Percentiles rank a stretch among this genome's conserved stretches.
phyloP scores from a whole-genome alignment of 2,113 vertebrate genomes.

The Ceyx cyanopectus region DNA sequence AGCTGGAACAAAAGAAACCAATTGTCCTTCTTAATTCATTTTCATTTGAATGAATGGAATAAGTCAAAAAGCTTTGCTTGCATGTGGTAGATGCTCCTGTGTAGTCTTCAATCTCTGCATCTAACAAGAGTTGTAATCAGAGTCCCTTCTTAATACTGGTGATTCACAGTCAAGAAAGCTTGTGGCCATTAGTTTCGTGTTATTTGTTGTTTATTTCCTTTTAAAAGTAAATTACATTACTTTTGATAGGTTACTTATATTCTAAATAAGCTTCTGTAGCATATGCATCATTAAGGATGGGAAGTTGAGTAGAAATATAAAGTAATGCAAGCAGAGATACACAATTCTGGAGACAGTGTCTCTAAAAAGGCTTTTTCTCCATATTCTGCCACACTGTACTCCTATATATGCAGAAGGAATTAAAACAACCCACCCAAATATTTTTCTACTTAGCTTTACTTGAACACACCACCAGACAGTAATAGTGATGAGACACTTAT shows the following conservation, averaged over 20 bases:
- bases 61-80: neutral
- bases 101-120: neutral
- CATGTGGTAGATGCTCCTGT: neutral
- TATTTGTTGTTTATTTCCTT: neutral
- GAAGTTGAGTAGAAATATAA: neutral
- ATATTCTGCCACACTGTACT: neutral
- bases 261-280: neutral
- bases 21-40: slow-evolving; percentile 36
- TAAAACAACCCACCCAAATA: neutral
- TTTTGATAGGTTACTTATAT: neutral
- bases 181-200: neutral
- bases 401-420: neutral
- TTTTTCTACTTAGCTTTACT: neutral
- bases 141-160: neutral
- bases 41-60: neutral
- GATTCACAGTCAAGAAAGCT: neutral
- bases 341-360: neutral
- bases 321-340: neutral
- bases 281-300: neutral
- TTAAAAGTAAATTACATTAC: neutral
- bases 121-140: neutral
- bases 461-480: neutral
- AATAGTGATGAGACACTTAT: neutral
- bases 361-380: neutral
- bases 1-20: slow-evolving; percentile 74